A percentile compares a stretch with the other conserved stretches of the same genome.
These are phyloP conservation scores for Drosophila mayri DNA, from an alignment of 1,140 invertebrate genomes.

Conservation along the genomic window DNA sequence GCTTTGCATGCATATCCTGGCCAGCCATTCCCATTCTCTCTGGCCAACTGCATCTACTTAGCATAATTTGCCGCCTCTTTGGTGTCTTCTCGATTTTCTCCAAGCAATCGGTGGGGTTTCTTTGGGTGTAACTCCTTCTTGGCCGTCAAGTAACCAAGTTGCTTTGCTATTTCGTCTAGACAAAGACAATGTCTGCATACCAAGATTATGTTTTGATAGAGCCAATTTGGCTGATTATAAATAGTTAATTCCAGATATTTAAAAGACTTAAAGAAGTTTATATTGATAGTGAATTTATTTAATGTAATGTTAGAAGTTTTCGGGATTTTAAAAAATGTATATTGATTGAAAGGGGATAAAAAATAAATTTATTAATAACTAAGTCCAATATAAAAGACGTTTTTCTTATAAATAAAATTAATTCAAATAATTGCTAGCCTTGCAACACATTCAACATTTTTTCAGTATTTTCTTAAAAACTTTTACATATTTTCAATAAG, in stretches of 20 bases:
- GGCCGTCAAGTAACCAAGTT: constrained; percentile 62
- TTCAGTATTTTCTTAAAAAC: not conserved
- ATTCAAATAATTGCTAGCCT: not conserved
- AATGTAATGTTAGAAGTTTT: not conserved
- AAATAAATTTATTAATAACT: not conserved
- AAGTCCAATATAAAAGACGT: not conserved
- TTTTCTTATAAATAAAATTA: not conserved
- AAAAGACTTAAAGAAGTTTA: not conserved
- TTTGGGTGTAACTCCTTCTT: not conserved
- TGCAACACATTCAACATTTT: not conserved
- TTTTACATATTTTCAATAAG: not conserved
- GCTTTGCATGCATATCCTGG: constrained; percentile 65
- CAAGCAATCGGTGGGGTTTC: not conserved
- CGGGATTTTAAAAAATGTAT: too few species aligned
- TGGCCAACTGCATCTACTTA: constrained; percentile 75
- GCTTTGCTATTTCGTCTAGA: constrained; percentile 48
- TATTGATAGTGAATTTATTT: not conserved
- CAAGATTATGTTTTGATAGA: constrained; percentile 39
- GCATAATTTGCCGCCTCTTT: constrained; percentile 73
- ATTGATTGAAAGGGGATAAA: too few species aligned
- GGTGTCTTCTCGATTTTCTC: constrained; percentile 17
- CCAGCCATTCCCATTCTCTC: constrained; percentile 18
- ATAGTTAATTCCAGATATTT: not conserved
- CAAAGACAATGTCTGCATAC: constrained; percentile 64
- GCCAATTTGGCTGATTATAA: constrained; percentile 5